Percentiles rank a stretch among this genome's conserved stretches.
These are phyloP conservation scores for Acridotheres tristis DNA, from an alignment of 2,797 vertebrate species.

Conservation along the genomic window DNA sequence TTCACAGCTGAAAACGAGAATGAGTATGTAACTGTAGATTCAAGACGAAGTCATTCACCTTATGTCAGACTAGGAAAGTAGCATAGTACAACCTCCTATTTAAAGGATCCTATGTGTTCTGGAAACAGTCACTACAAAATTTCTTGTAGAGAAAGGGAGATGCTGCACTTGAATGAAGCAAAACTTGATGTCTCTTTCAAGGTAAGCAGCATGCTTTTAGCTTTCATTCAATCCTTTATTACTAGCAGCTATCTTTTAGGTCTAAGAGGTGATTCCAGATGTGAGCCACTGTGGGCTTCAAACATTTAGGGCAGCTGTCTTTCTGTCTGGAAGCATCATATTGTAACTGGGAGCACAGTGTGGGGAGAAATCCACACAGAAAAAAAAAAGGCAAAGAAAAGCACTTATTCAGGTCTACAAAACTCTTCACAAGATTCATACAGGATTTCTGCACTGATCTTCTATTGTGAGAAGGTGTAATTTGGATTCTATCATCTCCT, in stretches of 20 bases:
- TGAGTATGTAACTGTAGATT: background rate
- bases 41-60: background rate
- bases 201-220: background rate
- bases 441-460: background rate
- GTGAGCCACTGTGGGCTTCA: background rate
- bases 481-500: background rate
- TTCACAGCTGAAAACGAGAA: background rate
- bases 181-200: background rate
- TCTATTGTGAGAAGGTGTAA: background rate
- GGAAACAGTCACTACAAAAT: background rate
- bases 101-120: background rate
- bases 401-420: accelerated
- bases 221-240: background rate
- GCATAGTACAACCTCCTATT: background rate
- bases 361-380: background rate
- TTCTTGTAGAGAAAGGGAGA: background rate
- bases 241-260: background rate
- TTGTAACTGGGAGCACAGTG: background rate
- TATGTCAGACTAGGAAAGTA: background rate
- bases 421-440: background rate
- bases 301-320: background rate
- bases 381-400: background rate
- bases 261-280: background rate
- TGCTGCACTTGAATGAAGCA: background rate
- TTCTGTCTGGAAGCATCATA: background rate